Evolutionary conservation across 2,888 invertebrate species (phyloP).

Genomic region (Drosophila ustulata): DNA sequence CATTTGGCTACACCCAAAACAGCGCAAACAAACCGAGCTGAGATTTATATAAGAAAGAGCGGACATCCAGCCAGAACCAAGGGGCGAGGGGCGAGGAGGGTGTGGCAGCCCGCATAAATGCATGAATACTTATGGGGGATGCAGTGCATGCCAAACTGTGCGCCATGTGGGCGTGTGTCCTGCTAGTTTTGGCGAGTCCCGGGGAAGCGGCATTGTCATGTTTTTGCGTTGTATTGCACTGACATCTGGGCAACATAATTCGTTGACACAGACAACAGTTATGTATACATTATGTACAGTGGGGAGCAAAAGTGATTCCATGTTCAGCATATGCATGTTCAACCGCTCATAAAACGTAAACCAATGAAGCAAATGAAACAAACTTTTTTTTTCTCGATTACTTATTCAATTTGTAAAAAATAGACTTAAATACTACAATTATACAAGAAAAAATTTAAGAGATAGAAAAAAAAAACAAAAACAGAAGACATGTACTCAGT

Average conservation of each 20-base stretch:
- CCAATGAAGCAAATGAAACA: no score
- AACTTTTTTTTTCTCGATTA: no score
- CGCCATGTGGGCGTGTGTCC: conserved; percentile 17
- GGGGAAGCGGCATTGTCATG: conserved; percentile 63
- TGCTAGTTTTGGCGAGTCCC: not conserved
- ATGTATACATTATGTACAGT: conserved; percentile 39
- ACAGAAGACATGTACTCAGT: no score
- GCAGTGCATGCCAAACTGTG: conserved; percentile 63
- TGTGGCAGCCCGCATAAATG: conserved; percentile 55
- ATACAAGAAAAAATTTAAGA: no score
- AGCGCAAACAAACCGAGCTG: conserved; percentile 39
- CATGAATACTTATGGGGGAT: conserved; percentile 65
- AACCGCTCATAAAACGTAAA: no score
- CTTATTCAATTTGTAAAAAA: no score
- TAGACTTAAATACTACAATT: no score
- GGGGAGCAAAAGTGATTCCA: no score
- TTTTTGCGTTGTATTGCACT: conserved; percentile 68
- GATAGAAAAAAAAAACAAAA: no score
- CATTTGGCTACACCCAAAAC: conserved; percentile 63
- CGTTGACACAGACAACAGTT: conserved; percentile 57
- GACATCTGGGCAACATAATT: conserved; percentile 74
- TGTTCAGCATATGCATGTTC: no score
- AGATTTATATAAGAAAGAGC: conserved; percentile 65
- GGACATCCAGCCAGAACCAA: conserved; percentile 36
- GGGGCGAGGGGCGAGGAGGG: not conserved